These are phyloP conservation scores for Luehdorfia chinensis DNA, from an alignment of 1,140 invertebrate genomes.

Conservation along the genomic window DNA sequence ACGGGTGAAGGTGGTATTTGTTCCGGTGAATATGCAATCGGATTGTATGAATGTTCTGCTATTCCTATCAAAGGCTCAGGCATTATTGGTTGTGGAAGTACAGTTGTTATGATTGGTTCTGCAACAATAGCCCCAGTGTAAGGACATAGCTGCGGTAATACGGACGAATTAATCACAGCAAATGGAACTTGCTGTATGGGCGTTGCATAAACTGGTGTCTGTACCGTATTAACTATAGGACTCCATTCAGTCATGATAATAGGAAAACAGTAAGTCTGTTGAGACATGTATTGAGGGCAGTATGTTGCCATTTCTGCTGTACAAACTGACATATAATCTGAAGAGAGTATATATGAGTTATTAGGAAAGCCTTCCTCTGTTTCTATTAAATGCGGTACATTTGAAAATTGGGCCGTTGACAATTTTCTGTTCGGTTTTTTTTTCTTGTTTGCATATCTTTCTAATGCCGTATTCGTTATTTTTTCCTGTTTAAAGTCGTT, in stretches of 20 bases:
- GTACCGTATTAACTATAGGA: conserved; percentile 17
- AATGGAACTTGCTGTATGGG: conserved; percentile 22
- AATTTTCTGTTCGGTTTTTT: too few species aligned
- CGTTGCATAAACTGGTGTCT: conserved; percentile 18
- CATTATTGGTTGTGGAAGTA: conserved; percentile 16
- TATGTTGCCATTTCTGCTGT: conserved; percentile 27
- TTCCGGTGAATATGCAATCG: conserved; percentile 13
- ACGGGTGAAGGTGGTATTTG: background rate
- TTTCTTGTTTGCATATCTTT: too few species aligned
- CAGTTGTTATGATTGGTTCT: conserved; percentile 17
- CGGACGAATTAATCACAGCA: conserved; percentile 6
- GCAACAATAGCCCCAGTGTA: conserved; percentile 20
- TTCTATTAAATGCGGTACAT: background rate
- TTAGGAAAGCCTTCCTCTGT: background rate
- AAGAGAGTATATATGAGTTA: background rate
- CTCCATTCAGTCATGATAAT: conserved; percentile 26
- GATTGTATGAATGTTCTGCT: conserved; percentile 9
- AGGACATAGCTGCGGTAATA: conserved; percentile 23
- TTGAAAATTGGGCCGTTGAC: too few species aligned
- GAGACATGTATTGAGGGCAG: conserved; percentile 21
- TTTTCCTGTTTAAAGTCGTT: background rate
- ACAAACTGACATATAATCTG: background rate
- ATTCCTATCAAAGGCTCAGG: conserved; percentile 12
- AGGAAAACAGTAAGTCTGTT: conserved; percentile 23
- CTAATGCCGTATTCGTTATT: background rate